Conservation (phyloP, 1,140 invertebrate species). For the Ladona fulva region DNA sequence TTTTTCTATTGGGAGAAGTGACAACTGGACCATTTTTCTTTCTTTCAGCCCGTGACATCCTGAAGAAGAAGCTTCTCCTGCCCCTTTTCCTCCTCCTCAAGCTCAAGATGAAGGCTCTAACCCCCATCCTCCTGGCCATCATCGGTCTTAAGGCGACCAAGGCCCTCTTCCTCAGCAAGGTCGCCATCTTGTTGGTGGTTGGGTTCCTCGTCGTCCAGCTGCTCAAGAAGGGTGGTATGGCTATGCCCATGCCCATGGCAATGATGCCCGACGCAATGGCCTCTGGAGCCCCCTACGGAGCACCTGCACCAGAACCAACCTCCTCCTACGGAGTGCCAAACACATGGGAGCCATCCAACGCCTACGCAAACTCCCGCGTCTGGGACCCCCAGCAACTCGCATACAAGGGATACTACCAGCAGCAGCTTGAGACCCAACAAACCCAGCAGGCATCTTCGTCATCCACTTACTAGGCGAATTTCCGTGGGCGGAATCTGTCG, state of each 20-base stretch:
- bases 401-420: slow-evolving; percentile 65
- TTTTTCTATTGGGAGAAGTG: not conserved
- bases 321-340: slow-evolving; percentile 53
- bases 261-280: slow-evolving; percentile 26
- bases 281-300: slow-evolving; percentile 48
- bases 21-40: not conserved
- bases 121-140: slow-evolving; percentile 67
- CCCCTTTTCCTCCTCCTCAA: slow-evolving; percentile 68
- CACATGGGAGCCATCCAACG: slow-evolving; percentile 52
- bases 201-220: slow-evolving; percentile 69
- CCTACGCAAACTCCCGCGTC: slow-evolving; percentile 36
- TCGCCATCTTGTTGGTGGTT: slow-evolving; percentile 65
- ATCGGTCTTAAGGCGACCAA: slow-evolving; percentile 73
- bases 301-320: slow-evolving; percentile 49
- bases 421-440: not conserved
- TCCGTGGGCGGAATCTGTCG: not conserved
- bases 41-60: slow-evolving; percentile 43
- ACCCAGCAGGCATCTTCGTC: not conserved
- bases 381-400: slow-evolving; percentile 54
- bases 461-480: not conserved
- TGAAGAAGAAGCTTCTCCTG: slow-evolving; percentile 73
- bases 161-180: slow-evolving; percentile 69
- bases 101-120: slow-evolving; percentile 70
- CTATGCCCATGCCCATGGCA: slow-evolving; percentile 54
- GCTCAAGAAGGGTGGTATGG: slow-evolving; percentile 58